A percentile compares a stretch with the other conserved stretches of the same genome.
Conservation (phyloP, 2,888 invertebrate species). For the Drosophila flavopinicola region DNA sequence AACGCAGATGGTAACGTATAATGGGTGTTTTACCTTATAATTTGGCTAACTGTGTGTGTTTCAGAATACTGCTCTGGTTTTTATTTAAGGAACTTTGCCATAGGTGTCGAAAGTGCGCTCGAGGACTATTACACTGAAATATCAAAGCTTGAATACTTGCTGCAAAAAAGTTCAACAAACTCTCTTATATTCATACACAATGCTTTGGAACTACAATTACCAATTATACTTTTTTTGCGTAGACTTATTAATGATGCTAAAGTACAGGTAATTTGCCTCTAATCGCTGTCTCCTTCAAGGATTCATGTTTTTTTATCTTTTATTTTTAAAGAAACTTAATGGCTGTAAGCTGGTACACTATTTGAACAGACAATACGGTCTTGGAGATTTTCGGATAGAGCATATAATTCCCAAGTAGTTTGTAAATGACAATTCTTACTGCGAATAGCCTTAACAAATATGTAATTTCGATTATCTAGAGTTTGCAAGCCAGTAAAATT, state of each 20-base stretch:
- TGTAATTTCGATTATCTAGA: conserved; percentile 24
- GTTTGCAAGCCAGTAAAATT: conserved; percentile 87
- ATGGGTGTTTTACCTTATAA: neutral
- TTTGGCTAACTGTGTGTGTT: neutral
- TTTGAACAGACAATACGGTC: conserved; percentile 88
- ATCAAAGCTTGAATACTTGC: conserved; percentile 88
- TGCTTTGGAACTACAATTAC: conserved; percentile 89
- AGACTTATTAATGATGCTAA: conserved; percentile 85
- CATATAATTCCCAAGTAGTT: conserved; percentile 86
- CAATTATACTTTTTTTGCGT: conserved; percentile 86
- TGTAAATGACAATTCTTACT: neutral
- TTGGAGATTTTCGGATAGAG: conserved; percentile 88
- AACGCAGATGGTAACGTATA: conserved; percentile 64
- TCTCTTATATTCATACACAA: conserved; percentile 90
- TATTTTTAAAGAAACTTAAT: conserved; percentile 85
- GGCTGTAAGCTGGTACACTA: conserved; percentile 91
- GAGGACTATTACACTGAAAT: conserved; percentile 89
- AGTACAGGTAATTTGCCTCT: conserved; percentile 82
- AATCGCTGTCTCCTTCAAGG: neutral
- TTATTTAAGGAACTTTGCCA: conserved; percentile 92
- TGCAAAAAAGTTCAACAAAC: conserved; percentile 89
- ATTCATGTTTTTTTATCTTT: neutral
- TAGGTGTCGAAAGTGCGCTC: conserved; percentile 90
- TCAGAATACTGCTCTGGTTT: conserved; percentile 86
- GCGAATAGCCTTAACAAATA: neutral